Base-by-base conservation (phyloP, 2,113 vertebrate species). In the Sterna hirundo region DNA sequence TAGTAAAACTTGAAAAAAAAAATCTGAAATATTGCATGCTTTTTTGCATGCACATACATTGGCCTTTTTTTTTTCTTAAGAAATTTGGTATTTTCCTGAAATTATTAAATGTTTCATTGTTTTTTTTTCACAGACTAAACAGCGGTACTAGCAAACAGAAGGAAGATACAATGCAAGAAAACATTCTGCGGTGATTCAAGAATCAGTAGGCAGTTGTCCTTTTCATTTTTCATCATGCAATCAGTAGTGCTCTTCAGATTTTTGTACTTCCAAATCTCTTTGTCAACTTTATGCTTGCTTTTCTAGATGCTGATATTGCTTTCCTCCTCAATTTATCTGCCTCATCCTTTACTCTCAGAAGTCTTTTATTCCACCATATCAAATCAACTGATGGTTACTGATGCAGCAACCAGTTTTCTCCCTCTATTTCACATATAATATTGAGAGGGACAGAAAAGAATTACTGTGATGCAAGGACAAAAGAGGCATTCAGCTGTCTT, bases 321-420 rank as follows among this genome's bases (percentile, higher is more conserved):
- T 90, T 93, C 46, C 44, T 78, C 40, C 60, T 90, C 82, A 81
- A 66, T 91, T 95, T 81, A 87, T 68, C 61, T 90, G n/a, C 52
- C 61, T 93, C 0, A 0, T 90, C 42, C 66, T 79, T 90, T 85
- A 71, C 51, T 87, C 64, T 81, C 72, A 77, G 47, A 74, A 88
- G 42, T 93, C 65, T 83, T 94, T 91, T 85, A 88, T 88, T 95
- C 79, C 30, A 55, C 30, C 23, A 8, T 71, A 88, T 70, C 79
- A 93, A 89, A 89, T 84, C 90, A 87, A 34, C 42, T 27, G 42
- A 91, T 60, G 65, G 70, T 78, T 84, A 94, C 82, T 54, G 52
- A 95, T 90, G 84, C 1, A 0, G 32, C 71, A 93, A 84, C 22
- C 61, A 71, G 88, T 90, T 92, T 85, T 94, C 90, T 85, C 78